Evolutionary conservation across 1,140 invertebrate genomes (phyloP).

Genomic region (Bradynema listronoti): DNA sequence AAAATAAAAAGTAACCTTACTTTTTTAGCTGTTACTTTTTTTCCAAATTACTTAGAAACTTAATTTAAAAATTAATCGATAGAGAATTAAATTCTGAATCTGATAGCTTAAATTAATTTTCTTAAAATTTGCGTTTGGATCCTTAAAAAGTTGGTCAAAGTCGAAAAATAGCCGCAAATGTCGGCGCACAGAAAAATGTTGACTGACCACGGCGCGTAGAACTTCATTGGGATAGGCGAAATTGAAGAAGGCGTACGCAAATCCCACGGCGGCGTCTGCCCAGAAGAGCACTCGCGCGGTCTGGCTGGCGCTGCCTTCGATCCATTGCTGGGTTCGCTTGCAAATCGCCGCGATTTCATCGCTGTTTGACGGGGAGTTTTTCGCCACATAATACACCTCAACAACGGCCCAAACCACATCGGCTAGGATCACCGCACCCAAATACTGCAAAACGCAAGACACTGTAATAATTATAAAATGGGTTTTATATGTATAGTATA

Average conservation of each 20-base stretch:
- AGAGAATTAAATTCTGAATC: not conserved
- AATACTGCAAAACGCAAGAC: slow-evolving; percentile 12
- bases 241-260: slow-evolving; percentile 19
- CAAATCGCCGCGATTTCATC: slow-evolving; percentile 27
- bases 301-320: slow-evolving; percentile 9
- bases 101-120: not conserved
- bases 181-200: too few relatives aligned
- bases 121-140: not conserved
- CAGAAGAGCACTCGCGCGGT: slow-evolving; percentile 16
- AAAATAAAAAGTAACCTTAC: too few relatives aligned
- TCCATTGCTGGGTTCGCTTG: slow-evolving; percentile 19
- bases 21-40: too few relatives aligned
- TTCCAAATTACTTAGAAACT: too few relatives aligned
- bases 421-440: slow-evolving; percentile 10
- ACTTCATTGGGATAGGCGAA: slow-evolving; percentile 15
- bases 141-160: not conserved
- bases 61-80: too few relatives aligned
- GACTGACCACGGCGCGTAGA: slow-evolving; percentile 8
- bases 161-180: too few relatives aligned
- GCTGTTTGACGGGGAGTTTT: not conserved
- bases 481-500: not conserved
- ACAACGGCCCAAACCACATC: slow-evolving; percentile 21
- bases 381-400: slow-evolving; percentile 13
- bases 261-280: slow-evolving; percentile 7
- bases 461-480: not conserved